Evolutionary conservation across 1,140 invertebrate genomes (phyloP), one percentile per base, ranked within the genome.

Genomic region (Tetramorium alpestre): DNA sequence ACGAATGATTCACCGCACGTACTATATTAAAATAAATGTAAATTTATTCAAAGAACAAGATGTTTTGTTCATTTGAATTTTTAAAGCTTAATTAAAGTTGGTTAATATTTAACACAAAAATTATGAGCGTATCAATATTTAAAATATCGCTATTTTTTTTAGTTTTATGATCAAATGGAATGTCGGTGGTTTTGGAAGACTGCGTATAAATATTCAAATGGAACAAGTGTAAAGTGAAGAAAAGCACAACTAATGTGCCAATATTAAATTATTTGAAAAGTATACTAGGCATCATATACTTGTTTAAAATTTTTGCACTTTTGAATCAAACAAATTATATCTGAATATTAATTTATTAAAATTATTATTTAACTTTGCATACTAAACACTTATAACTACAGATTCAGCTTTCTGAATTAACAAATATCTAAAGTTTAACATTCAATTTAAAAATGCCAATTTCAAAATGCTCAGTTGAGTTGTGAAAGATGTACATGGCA

Each of bases 181-280:
- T 73, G 22, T 73, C 54, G 25, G 67, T 62, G 69, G 0, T 84
- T 73, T 84, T 84, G 54, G 2, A 33, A 73, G 8, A 49, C 18
- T 75, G 13, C 73, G 41, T 38, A 81, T 44, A 81, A 25, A 1
- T 69, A 60, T 82, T 58, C 25, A 72, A 72, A 51, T 72, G 41
- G 13, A 25, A 73, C 28, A 84, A 60, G 54, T 82, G 80, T 49
- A 73, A 82, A 72, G 67, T 84, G 80, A 84, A 60, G 2, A 75
- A 8, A 49, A 84, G 69, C 69, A 84, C 67, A 54, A 44, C 51
- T 58, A 80, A 72, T 82, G 80, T 84, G 67, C 80, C 44, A 73
- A 82, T 82, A 56, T 56, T 44, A 58, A 73, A 84, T 49, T 81
- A 60, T 11, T 41, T 16, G 16, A 69, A 25, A 69, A 44, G 38